A percentile compares a stretch with the other conserved stretches of the same genome.
phyloP scores from a whole-genome alignment of 2,888 invertebrate species.

The Microchrysa polita region DNA sequence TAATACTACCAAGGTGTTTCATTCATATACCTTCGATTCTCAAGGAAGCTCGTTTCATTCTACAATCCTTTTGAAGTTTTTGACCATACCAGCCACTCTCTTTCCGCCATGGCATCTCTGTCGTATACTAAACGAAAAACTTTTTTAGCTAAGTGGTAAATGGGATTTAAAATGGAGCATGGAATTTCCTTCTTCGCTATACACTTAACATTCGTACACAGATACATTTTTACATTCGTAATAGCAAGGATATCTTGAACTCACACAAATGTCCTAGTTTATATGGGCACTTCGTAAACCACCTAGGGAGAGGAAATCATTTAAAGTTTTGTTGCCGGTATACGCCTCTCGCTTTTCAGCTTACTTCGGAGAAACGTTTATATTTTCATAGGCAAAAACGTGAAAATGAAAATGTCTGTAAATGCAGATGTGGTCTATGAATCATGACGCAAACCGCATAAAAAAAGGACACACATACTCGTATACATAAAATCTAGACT shows the following conservation, averaged over 20 bases:
- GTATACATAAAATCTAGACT: background rate
- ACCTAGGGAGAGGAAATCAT: background rate
- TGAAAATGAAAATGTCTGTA: background rate
- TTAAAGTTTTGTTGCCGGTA: background rate
- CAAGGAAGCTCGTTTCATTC: no score
- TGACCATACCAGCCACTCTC: no score
- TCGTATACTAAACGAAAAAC: no score
- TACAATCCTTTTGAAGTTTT: no score
- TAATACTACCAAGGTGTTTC: no score
- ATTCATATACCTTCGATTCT: no score
- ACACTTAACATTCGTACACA: background rate
- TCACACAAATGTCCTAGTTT: background rate
- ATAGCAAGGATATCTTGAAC: background rate
- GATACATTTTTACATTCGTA: background rate
- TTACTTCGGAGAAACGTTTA: background rate
- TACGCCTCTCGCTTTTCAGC: background rate
- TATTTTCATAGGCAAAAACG: background rate
- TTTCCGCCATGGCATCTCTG: no score
- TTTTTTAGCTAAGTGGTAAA: no score
- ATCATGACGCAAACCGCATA: background rate
- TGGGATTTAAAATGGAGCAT: background rate
- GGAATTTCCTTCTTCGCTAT: background rate
- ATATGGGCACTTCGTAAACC: background rate
- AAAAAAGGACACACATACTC: background rate
- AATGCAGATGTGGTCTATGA: conserved; percentile 3